Conservation (phyloP, 1,140 invertebrate genomes). For the Penaeus japonicus region DNA sequence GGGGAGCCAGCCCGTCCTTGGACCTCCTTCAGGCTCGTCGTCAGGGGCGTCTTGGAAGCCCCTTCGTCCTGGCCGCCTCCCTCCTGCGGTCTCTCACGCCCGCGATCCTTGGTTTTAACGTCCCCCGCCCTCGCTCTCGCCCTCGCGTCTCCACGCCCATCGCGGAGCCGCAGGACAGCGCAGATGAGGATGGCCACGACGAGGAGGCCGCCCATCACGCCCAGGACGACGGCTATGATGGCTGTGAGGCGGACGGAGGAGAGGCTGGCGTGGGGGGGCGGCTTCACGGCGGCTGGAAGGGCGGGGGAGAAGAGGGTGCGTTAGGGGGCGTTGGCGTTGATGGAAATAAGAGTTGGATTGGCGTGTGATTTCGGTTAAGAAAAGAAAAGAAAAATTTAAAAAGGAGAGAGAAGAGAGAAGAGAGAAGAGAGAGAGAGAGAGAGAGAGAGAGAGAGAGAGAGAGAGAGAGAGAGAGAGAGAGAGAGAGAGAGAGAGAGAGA, state of each 20-base stretch:
- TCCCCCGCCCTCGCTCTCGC: not conserved
- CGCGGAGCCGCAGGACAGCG: not conserved
- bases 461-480: too few relatives aligned
- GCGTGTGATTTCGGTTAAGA: too few relatives aligned
- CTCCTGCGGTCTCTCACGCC: not conserved
- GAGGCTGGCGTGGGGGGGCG: not conserved
- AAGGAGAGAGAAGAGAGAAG: too few relatives aligned
- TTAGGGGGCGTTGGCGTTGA: too few relatives aligned
- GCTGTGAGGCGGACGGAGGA: conserved; percentile 14
- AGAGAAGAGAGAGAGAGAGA: too few relatives aligned
- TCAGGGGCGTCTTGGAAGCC: not conserved
- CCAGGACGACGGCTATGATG: conserved; percentile 15
- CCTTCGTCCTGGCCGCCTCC: not conserved
- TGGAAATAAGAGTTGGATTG: too few relatives aligned
- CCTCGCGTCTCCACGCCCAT: not conserved
- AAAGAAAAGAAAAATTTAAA: too few relatives aligned
- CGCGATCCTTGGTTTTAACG: not conserved
- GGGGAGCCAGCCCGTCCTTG: not conserved
- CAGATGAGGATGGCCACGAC: conserved; percentile 20
- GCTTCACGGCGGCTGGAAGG: conserved; percentile 31
- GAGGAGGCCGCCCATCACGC: conserved; percentile 18
- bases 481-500: too few relatives aligned
- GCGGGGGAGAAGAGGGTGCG: too few relatives aligned
- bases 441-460: too few relatives aligned
- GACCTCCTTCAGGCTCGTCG: not conserved